Evolutionary conservation across 2,113 vertebrate genomes (phyloP), one percentile per base, ranked within the genome.

Genomic region (Salvator merianae): DNA sequence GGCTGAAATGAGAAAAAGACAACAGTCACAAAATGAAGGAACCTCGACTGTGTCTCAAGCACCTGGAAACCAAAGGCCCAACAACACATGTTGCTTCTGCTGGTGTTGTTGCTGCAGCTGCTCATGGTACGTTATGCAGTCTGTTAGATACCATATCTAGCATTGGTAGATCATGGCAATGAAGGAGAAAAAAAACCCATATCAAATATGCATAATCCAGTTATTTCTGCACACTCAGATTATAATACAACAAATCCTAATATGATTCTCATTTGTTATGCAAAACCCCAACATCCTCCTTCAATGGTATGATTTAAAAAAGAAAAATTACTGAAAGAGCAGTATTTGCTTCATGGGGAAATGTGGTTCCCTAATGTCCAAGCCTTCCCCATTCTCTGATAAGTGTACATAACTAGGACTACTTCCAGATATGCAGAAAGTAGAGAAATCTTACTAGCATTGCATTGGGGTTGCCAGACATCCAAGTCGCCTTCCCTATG

Each of bases 61-160:
- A 28, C 95, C 96, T 59, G 95, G 95, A 90, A 95, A 93, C 92
- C 96, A 97, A 94, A 96, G 96, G 92, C 96, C 96, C 94, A 96
- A 96, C 93, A 96, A 97, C 93, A 97, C 96, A 1, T 97, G 96
- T 86, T 97, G 96, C 93, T 97, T 97, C 87, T 97, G 96, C 86
- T 97, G 96, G 96, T 97, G 96, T 94, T 97, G 96, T 90, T 97
- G 96, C 83, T 97, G 97, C 94, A 97, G 96, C 94, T 97, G 96
- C 89, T 97, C 97, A 94, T 97, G 97, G 97, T 97, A 97, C 62
- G 96, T 96, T 74, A 76, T 77, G 50, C 87, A 93, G 84, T 88
- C 81, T 85, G 40, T 89, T 74, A 80, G 73, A 32, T 86, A 70
- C 70, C 50, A 3, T 71, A 70, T 84, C 76, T 12, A 69, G 34